Evolutionary conservation across 2,797 vertebrate genomes (phyloP).

Genomic region (Hoplostethus atlanticus): DNA sequence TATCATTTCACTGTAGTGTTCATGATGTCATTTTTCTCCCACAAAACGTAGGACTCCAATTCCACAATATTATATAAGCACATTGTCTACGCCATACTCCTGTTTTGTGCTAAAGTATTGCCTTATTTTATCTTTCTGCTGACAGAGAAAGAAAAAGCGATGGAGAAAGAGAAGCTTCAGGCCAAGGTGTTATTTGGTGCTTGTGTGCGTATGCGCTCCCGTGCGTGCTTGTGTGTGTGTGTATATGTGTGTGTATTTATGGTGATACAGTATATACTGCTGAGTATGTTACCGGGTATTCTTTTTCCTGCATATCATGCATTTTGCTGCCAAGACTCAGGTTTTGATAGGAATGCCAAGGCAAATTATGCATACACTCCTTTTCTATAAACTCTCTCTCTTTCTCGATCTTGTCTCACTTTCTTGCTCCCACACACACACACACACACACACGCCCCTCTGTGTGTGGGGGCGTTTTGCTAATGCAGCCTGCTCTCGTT

Average conservation of each 20-base stretch:
- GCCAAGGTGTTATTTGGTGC: conserved; percentile 49
- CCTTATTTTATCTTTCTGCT: conserved; percentile 65
- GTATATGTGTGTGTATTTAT: conserved; percentile 19
- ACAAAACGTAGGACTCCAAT: not conserved
- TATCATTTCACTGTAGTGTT: not conserved
- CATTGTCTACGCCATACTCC: conserved; percentile 8
- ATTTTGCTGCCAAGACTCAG: conserved; percentile 63
- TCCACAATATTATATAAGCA: not conserved
- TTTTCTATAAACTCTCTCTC: conserved; percentile 37
- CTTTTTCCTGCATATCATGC: conserved; percentile 64
- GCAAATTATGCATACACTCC: conserved; percentile 53
- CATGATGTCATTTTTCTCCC: not conserved
- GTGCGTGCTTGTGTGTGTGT: conserved; percentile 1
- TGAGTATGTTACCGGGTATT: conserved; percentile 64
- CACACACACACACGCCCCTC: conserved; percentile 4
- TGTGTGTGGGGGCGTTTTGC: conserved; percentile 20
- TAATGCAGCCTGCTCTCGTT: conserved; percentile 30
- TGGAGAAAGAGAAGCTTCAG: conserved; percentile 49
- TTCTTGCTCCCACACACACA: conserved; percentile 13
- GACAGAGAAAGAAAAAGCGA: conserved; percentile 52
- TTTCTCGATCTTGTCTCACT: conserved; percentile 41
- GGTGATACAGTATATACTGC: conserved; percentile 55
- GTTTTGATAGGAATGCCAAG: conserved; percentile 60
- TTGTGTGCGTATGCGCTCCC: conserved; percentile 19
- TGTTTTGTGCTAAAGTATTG: conserved; percentile 32